Evolutionary conservation across 1,140 invertebrate species (phyloP).

Genomic region (Achatina immaculata): DNA sequence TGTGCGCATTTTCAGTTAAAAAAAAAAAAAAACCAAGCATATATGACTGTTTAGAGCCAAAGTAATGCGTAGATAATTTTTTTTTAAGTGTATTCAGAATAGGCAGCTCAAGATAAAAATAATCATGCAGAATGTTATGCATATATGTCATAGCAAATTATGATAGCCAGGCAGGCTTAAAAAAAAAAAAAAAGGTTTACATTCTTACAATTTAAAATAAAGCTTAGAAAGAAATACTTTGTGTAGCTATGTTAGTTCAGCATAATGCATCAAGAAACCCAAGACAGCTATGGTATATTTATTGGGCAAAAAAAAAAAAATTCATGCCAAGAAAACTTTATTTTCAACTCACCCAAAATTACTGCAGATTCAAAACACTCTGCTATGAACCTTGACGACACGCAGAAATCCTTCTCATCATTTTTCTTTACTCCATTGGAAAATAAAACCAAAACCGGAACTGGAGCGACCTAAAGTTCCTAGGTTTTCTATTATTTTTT

Average conservation of each 20-base stretch:
- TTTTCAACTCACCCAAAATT: constrained; percentile 6
- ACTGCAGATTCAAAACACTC: background rate
- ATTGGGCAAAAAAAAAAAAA: background rate
- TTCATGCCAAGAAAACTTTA: background rate
- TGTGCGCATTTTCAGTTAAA: too few relatives aligned
- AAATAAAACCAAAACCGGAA: background rate
- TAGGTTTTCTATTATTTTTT: background rate
- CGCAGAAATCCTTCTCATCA: background rate
- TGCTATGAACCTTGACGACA: background rate
- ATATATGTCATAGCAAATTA: too few relatives aligned
- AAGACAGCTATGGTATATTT: background rate
- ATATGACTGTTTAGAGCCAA: too few relatives aligned
- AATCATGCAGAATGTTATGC: too few relatives aligned
- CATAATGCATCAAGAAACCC: background rate
- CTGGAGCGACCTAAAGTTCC: background rate
- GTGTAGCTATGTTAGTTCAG: constrained; percentile 3
- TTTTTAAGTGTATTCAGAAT: too few relatives aligned
- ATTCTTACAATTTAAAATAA: too few relatives aligned
- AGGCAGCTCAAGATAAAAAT: too few relatives aligned
- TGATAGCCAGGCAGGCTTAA: too few relatives aligned
- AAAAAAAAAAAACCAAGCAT: too few relatives aligned
- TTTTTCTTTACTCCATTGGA: background rate
- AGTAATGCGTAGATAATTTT: too few relatives aligned
- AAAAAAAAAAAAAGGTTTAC: too few relatives aligned
- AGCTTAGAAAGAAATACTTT: too few relatives aligned